phyloP scores from a whole-genome alignment of 2,797 vertebrate species.

The Paramormyrops hopkinsi region DNA sequence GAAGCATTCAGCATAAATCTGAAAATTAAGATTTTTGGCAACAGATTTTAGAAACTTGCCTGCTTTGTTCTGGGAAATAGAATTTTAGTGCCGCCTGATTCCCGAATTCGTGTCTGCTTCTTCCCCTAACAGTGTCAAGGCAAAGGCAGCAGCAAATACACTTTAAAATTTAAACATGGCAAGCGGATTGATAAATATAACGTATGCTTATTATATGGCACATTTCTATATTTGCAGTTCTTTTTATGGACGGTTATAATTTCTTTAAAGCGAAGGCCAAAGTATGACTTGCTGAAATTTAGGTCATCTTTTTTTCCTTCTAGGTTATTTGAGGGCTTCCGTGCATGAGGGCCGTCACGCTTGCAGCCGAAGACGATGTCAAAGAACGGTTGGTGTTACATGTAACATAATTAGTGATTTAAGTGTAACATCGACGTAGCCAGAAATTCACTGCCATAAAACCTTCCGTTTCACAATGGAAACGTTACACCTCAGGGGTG shows the following conservation, averaged over 20 bases:
- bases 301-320: background rate
- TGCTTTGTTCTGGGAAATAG: background rate
- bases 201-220: background rate
- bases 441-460: background rate
- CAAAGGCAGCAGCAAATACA: background rate
- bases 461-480: background rate
- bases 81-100: background rate
- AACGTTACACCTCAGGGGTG: background rate
- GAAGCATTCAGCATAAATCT: background rate
- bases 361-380: background rate
- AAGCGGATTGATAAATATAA: background rate
- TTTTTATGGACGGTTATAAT: background rate
- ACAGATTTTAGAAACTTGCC: slow-evolving; percentile 4
- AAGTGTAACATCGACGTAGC: background rate
- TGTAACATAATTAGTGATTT: background rate
- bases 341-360: background rate
- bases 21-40: slow-evolving; percentile 1
- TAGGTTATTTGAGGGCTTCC: background rate
- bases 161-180: background rate
- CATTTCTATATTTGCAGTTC: background rate
- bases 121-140: background rate
- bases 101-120: background rate
- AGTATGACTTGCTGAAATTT: background rate
- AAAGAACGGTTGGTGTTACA: background rate
- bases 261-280: background rate